Evolutionary conservation across 2,113 vertebrate genomes (phyloP).

Genomic region (Alectura lathami): DNA sequence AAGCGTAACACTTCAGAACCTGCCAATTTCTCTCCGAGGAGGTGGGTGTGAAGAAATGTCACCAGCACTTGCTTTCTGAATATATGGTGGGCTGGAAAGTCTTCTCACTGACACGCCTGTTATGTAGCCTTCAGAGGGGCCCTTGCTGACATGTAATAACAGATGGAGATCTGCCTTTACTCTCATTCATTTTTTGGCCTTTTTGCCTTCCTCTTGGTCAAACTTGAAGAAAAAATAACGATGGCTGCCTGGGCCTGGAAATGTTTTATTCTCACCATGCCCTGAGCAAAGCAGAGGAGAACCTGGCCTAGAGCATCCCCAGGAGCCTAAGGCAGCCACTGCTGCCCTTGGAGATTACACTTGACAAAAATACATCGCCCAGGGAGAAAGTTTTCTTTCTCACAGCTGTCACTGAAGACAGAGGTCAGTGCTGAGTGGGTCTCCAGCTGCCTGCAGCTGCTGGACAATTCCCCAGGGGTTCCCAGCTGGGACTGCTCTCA

Average conservation of each 20-base stretch:
- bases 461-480: not conserved
- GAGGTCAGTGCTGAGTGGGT: not conserved
- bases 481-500: not conserved
- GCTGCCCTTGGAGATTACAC: not conserved
- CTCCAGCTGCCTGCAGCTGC: not conserved
- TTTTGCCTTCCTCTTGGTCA: not conserved
- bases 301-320: not conserved
- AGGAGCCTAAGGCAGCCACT: not conserved
- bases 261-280: rapidly evolving
- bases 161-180: not conserved
- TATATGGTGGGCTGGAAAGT: not conserved
- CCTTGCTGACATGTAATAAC: not conserved
- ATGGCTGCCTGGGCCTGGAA: not conserved
- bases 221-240: not conserved
- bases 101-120: not conserved
- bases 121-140: not conserved
- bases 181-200: not conserved
- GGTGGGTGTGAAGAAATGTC: not conserved
- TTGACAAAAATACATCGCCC: not conserved
- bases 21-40: not conserved
- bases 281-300: not conserved
- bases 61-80: not conserved
- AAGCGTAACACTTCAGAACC: not conserved
- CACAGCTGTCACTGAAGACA: not conserved
- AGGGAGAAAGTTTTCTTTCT: not conserved